These are phyloP conservation scores for Todiramphus saurophagus DNA, from an alignment of 2,113 vertebrate genomes.

Conservation along the genomic window DNA sequence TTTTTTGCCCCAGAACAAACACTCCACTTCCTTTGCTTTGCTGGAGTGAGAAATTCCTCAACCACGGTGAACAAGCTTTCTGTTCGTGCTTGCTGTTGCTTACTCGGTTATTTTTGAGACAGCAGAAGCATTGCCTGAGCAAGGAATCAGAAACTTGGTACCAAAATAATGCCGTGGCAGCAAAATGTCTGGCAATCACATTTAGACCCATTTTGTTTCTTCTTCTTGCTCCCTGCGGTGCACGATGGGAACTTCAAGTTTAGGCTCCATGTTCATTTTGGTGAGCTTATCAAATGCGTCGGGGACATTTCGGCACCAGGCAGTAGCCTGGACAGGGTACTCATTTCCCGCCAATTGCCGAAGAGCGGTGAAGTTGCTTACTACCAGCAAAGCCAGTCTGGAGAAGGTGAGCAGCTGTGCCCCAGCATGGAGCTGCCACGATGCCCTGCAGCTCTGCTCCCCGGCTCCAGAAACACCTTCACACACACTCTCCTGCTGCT, in stretches of 20 bases:
- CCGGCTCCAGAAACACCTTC: neutral
- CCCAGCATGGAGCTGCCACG: rapidly evolving
- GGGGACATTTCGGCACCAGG: neutral
- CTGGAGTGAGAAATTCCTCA: neutral
- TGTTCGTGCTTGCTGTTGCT: neutral
- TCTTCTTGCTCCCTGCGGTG: rapidly evolving
- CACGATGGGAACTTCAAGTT: neutral
- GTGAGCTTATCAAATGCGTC: neutral
- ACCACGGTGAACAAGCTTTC: neutral
- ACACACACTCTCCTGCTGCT: rapidly evolving
- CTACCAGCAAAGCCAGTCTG: neutral
- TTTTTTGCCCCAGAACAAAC: neutral
- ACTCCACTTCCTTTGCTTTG: neutral
- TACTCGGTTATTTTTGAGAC: neutral
- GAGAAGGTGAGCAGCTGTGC: neutral
- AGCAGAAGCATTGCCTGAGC: neutral
- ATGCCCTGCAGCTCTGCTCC: no score
- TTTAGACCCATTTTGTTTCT: neutral
- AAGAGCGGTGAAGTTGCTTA: neutral
- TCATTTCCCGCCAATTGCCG: neutral
- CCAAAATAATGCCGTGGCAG: neutral
- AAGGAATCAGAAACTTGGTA: neutral
- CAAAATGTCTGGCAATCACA: rapidly evolving
- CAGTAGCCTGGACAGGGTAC: neutral
- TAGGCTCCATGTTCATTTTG: neutral